Base-by-base conservation (phyloP, 2,888 invertebrate genomes). In the Caenorhabditis angaria region DNA sequence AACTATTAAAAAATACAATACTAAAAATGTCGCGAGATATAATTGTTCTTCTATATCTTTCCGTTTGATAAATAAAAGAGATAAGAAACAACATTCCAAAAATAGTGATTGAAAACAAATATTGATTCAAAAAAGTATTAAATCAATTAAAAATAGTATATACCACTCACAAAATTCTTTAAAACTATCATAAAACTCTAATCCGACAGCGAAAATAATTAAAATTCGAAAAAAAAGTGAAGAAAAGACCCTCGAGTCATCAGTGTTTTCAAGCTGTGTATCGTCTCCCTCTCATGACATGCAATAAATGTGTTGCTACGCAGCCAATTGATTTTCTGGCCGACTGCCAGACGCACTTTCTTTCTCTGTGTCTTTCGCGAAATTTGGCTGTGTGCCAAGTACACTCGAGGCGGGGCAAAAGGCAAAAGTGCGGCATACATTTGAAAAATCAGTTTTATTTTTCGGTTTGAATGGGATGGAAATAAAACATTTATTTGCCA, bases 281-380 rank as follows among this genome's bases (percentile, higher is more conserved):
- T 72, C 72, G 50, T 24, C 50, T 25, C 67, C 32, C 51, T 48
- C 72, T 51, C 67, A 72, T 72, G 72, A 72, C 72, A 67, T 61
- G 61, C 67, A 59, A 56, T 63, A 54, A 47, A 61, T 55, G 58
- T 53, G 67, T 58, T 64, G 67, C 64, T 67, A 67, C 67, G 67
- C 72, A 72, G 67, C 27, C 59, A 50, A 65, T 20, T 41, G 55
- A 65, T 65, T 53, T 53, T 14, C 61, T 72, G 72, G 72, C 67
- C 20, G 32, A 27, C 35, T 53, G 72, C 72, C 72, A 72, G 41
- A 51, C 61, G 64, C 64, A 54, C 64, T 72, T 60, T 59, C 63
- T 29, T 47, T 47, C 14, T 29, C 51, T 51, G 8, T 24, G 20
- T 27, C 59, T 24, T 29, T 6, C 18, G 41, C 41, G 2, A 10